phyloP scores from a whole-genome alignment of 2,888 invertebrate species.

The Himalopsyche tibetana region DNA sequence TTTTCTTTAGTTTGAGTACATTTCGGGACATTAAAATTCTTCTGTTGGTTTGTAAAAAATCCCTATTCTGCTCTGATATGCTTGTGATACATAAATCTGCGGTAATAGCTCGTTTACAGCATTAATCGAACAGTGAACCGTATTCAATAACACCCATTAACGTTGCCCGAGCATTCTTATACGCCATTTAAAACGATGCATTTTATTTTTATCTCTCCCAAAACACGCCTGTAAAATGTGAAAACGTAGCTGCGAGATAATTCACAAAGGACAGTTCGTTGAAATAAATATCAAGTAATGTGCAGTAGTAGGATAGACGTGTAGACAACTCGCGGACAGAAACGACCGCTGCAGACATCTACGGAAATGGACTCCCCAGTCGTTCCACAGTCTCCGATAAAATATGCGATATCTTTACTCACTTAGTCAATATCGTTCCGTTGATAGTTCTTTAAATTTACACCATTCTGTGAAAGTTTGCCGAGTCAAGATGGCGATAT shows the following conservation, averaged over 20 bases:
- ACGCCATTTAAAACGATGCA: slow-evolving; percentile 18
- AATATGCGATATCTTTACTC: slow-evolving; percentile 36
- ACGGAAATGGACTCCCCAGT: slow-evolving; percentile 3
- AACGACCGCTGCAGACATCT: slow-evolving; percentile 30
- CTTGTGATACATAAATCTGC: background rate
- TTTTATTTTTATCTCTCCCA: slow-evolving; percentile 31
- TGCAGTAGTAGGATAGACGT: background rate
- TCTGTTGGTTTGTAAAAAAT: too few relatives aligned
- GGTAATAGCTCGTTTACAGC: background rate
- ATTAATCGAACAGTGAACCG: slow-evolving; percentile 24
- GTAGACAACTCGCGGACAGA: slow-evolving; percentile 16
- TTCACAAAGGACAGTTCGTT: slow-evolving; percentile 32
- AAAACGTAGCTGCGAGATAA: background rate
- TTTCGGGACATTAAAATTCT: too few relatives aligned
- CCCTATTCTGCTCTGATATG: too few relatives aligned
- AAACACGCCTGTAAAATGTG: slow-evolving; percentile 20
- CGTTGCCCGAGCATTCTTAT: slow-evolving; percentile 23
- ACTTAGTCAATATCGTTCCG: slow-evolving; percentile 28
- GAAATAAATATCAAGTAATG: slow-evolving; percentile 39
- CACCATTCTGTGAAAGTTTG: slow-evolving; percentile 37
- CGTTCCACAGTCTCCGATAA: background rate
- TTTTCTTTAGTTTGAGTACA: too few relatives aligned
- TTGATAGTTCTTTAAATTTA: slow-evolving; percentile 54
- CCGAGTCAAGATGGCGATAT: slow-evolving; percentile 7
- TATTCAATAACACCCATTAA: slow-evolving; percentile 42